Evolutionary conservation across 2,797 vertebrate species (phyloP).

Genomic region (Rhincodon typus): DNA sequence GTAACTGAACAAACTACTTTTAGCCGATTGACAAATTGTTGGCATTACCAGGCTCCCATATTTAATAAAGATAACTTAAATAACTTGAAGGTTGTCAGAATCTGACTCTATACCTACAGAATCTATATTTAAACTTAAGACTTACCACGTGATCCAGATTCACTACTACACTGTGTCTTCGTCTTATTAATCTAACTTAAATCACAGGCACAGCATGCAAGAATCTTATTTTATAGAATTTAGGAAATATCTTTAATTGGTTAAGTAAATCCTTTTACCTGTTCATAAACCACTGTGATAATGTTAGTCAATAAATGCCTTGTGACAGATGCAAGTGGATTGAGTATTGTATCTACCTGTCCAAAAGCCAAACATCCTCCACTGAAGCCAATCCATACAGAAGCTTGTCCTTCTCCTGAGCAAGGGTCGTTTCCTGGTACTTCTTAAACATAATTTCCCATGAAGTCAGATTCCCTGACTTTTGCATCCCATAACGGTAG

Average conservation of each 20-base stretch:
- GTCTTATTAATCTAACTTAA: not conserved
- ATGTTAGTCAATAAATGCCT: not conserved
- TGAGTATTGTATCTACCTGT: constrained; percentile 55
- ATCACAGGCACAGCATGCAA: not conserved
- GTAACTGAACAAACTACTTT: no score
- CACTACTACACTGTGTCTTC: no score
- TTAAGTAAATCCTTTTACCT: not conserved
- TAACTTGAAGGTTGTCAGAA: no score
- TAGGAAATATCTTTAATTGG: not conserved
- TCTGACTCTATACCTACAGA: no score
- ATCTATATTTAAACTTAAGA: no score
- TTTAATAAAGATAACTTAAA: no score
- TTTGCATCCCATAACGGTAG: constrained; percentile 87
- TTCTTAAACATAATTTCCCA: constrained; percentile 75
- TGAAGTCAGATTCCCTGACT: constrained; percentile 52
- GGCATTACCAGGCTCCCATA: no score
- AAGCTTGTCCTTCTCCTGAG: constrained; percentile 94
- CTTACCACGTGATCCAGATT: no score
- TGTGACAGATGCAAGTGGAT: not conserved
- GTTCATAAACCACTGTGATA: not conserved
- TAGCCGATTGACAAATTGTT: no score
- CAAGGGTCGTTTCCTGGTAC: constrained; percentile 68
- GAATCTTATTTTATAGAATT: not conserved
- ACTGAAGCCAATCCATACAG: constrained; percentile 86
- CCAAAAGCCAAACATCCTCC: constrained; percentile 62